A percentile compares a stretch with the other conserved stretches of the same genome.
Evolutionary conservation across 2,797 vertebrate genomes (phyloP).

Genomic region (Microhierax caerulescens): DNA sequence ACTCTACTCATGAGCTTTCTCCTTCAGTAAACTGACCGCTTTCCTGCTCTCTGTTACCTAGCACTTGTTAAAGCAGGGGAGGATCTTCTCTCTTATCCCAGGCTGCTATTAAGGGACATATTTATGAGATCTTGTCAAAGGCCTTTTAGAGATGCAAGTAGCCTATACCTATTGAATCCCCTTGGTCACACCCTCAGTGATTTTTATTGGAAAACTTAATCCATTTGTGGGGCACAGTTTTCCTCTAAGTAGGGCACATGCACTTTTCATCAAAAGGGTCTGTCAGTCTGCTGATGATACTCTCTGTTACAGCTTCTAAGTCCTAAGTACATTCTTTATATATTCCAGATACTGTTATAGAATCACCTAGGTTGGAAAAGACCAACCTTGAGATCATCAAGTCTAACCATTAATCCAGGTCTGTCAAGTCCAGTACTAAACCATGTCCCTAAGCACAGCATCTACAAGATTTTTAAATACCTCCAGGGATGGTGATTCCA

Average conservation of each 20-base stretch:
- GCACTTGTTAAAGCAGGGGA: background rate
- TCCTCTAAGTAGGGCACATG: background rate
- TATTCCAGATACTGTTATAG: background rate
- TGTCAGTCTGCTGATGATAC: background rate
- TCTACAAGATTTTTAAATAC: too few relatives aligned
- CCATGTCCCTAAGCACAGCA: too few relatives aligned
- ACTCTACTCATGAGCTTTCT: background rate
- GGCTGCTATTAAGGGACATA: background rate
- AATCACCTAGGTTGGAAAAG: too few relatives aligned
- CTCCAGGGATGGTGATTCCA: too few relatives aligned
- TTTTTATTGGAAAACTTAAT: background rate
- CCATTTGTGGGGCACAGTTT: background rate
- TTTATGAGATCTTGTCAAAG: background rate
- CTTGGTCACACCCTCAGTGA: background rate
- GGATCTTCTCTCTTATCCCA: background rate
- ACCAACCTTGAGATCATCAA: too few relatives aligned
- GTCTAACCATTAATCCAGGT: too few relatives aligned
- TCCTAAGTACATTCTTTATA: background rate
- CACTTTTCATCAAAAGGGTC: background rate
- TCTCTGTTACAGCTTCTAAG: background rate
- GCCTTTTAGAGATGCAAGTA: background rate
- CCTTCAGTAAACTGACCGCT: background rate
- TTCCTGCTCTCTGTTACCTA: background rate
- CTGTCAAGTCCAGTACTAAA: too few relatives aligned
- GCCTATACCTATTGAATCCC: background rate